Base-by-base conservation (phyloP, 2,888 invertebrate species). In the Pemphredon lugubris region DNA sequence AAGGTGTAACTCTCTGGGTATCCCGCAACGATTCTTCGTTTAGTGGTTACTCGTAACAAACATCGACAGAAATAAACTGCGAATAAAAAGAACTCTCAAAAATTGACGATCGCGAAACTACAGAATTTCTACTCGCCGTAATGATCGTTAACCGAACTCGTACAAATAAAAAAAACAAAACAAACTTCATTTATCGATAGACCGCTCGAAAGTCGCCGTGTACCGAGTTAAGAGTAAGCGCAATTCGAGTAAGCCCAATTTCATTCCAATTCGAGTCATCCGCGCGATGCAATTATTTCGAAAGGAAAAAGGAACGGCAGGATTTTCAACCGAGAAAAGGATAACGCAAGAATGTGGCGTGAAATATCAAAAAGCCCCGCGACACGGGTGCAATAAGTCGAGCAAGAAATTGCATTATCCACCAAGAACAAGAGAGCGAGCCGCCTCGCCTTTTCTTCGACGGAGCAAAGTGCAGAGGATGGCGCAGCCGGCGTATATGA, bases 401-500 rank as follows among this genome's bases (percentile, higher is more conserved):
- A 51, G 58, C 53, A 61, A 73, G 73, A 59, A 63, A 74, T 60
- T 58, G 74, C 61, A 55, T 72, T 73, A 66, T 60, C 58, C 54
- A 26, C 20, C 32, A 66, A 30, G 51, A 66, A 74, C 64, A 34
- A 68, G 44, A 54, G 40, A 47, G 26, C 42, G n/a, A n/a, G n/a
- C 16, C 26, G 34, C 16, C 39, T 20, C n/a, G 18, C 6, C 21
- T 16, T 48, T 44, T 37, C 57, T 61, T 2, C 40, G n/a, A 26
- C 9, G 9, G 26, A n/a, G 11, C 37, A 26, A n/a, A 23, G 14
- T 11, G 37, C 45, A 21, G 40, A 21, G 40, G 48, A 72, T 47
- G 69, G 26, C 73, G 77, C 78, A 79, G 72, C 75, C 60, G 82
- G 81, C 78, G 79, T 78, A 79, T 86, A 83, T 85, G 82, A 84